Evolutionary conservation across 2,797 vertebrate genomes (phyloP).

Genomic region (Ptychobarbus kaznakovi): DNA sequence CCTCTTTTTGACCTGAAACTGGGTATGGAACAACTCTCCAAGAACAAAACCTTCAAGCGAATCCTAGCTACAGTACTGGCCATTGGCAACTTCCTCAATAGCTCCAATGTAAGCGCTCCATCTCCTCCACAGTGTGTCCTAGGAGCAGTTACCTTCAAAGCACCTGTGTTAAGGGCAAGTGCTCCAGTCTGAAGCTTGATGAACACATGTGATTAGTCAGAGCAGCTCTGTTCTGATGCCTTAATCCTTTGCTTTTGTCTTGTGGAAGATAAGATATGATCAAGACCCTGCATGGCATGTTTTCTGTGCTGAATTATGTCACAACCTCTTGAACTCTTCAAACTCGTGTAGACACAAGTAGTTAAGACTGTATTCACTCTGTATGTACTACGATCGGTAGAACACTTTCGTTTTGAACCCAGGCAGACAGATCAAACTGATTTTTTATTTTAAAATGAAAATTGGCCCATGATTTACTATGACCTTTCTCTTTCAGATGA

Average conservation of each 20-base stretch:
- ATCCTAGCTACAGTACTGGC: constrained; percentile 92
- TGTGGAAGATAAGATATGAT: constrained; percentile 20
- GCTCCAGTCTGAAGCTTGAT: constrained; percentile 26
- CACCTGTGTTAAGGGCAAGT: constrained; percentile 8
- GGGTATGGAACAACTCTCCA: constrained; percentile 94
- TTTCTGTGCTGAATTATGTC: constrained; percentile 11
- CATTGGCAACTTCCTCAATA: constrained; percentile 95
- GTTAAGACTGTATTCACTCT: background rate
- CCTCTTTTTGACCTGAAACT: constrained; percentile 94
- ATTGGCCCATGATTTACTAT: background rate
- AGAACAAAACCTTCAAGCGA: constrained; percentile 90
- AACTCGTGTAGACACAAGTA: background rate
- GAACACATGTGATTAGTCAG: background rate
- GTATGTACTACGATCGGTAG: background rate
- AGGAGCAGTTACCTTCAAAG: constrained; percentile 34
- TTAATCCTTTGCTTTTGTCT: constrained; percentile 36
- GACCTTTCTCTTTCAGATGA: background rate
- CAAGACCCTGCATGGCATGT: background rate
- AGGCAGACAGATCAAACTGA: background rate
- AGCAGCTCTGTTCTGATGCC: background rate
- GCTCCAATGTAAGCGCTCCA: constrained; percentile 82
- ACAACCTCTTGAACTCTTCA: constrained; percentile 12
- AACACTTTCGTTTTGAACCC: background rate
- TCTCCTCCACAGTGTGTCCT: constrained; percentile 2
- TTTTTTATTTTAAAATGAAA: background rate